Percentiles rank a stretch among this genome's conserved stretches.
Conservation (phyloP, 2,113 vertebrate species). For the Serinus canaria region DNA sequence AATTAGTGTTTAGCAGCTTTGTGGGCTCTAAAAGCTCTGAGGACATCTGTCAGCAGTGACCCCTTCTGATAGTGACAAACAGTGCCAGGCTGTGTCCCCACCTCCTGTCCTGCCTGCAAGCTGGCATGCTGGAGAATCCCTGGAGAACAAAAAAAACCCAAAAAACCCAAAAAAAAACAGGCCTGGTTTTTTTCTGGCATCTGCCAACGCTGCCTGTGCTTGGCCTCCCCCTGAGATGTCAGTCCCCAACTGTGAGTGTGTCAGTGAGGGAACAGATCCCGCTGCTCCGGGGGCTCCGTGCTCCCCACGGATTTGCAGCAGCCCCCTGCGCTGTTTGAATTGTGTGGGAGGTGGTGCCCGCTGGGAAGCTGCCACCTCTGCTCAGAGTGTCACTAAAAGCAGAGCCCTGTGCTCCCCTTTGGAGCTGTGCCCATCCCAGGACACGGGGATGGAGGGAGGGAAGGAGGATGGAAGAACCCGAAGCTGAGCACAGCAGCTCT, state of each 20-base stretch:
- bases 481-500: not conserved
- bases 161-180: too few relatives aligned
- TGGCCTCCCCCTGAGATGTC: not conserved
- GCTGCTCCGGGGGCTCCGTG: not conserved
- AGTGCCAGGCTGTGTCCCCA: not conserved
- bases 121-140: not conserved
- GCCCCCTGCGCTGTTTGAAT: not conserved
- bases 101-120: not conserved
- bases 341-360: not conserved
- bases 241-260: not conserved
- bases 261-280: not conserved
- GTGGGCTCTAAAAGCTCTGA: not conserved
- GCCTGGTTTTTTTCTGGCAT: not conserved
- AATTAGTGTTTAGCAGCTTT: conserved; percentile 24
- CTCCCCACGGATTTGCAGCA: not conserved
- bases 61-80: conserved; percentile 10
- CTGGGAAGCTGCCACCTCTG: not conserved
- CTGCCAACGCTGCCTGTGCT: not conserved
- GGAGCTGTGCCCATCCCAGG: not conserved
- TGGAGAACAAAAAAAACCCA: not conserved
- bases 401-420: accelerated
- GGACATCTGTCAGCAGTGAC: conserved; percentile 49
- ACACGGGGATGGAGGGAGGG: accelerated
- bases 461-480: accelerated
- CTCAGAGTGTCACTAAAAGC: not conserved